Evolutionary conservation across 2,888 invertebrate species (phyloP).

Genomic region (Ophion obscuratus): DNA sequence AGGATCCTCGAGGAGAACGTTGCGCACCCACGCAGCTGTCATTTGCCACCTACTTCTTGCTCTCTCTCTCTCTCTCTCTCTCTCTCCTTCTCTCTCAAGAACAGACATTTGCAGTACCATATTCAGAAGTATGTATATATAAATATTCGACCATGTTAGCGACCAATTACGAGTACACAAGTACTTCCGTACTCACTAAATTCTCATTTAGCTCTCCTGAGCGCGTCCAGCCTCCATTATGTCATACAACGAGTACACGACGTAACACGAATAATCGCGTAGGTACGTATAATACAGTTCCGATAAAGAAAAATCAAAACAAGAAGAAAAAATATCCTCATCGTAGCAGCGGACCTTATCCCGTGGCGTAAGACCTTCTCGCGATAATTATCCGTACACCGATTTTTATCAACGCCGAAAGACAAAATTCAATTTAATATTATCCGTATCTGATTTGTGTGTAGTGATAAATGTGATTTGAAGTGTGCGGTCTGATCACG

Average conservation of each 20-base stretch:
- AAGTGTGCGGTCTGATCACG: background rate
- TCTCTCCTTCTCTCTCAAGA: background rate
- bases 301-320: background rate
- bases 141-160: conserved; percentile 24
- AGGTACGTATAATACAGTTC: background rate
- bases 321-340: background rate
- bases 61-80: background rate
- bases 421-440: conserved; percentile 17
- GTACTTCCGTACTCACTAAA: conserved; percentile 21
- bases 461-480: background rate
- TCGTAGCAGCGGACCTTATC: conserved; percentile 3
- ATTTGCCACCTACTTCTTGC: conserved; percentile 52
- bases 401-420: conserved; percentile 1
- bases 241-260: background rate
- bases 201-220: background rate
- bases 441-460: background rate
- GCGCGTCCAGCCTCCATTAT: conserved; percentile 19
- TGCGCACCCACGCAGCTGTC: conserved; percentile 52
- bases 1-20: conserved; percentile 32
- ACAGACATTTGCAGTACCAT: conserved; percentile 2
- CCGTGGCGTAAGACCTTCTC: background rate
- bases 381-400: conserved; percentile 6
- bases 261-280: background rate
- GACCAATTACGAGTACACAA: conserved; percentile 8
- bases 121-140: background rate